A percentile compares a stretch with the other conserved stretches of the same genome.
Conservation (phyloP, 2,797 vertebrate genomes). For the Lithobates pipiens region DNA sequence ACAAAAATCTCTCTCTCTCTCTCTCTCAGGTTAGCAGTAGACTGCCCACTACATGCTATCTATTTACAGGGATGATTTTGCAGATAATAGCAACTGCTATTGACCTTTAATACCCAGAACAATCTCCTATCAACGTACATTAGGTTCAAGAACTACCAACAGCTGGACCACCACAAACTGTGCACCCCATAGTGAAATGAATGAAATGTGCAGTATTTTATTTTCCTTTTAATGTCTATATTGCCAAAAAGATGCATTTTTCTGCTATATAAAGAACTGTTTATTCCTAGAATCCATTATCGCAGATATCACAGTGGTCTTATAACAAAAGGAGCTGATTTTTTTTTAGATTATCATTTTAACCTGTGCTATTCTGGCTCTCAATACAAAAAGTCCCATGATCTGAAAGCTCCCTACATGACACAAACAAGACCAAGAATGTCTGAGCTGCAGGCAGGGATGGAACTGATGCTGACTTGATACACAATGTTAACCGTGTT, state of each 20-base stretch:
- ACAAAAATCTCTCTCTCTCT: no score
- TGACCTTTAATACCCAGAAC: no score
- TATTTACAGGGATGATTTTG: no score
- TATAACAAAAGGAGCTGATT: neutral
- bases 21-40: no score
- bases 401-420: slow-evolving; percentile 10
- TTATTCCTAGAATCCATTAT: neutral
- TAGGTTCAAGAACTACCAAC: neutral
- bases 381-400: neutral
- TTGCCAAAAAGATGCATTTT: no score
- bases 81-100: no score
- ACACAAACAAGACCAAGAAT: slow-evolving; percentile 1
- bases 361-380: neutral
- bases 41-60: no score
- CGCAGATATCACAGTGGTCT: neutral
- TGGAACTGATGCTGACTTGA: slow-evolving; percentile 8
- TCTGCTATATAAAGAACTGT: neutral
- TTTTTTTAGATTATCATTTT: neutral
- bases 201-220: no score
- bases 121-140: no score
- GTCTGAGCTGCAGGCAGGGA: slow-evolving; percentile 15
- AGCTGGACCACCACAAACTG: neutral
- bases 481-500: slow-evolving; percentile 27
- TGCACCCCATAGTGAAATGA: neutral
- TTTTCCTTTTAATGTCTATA: no score